A percentile compares a stretch with the other conserved stretches of the same genome.
Evolutionary conservation across 2,113 vertebrate species (phyloP).

Genomic region (Hippocampus mohnikei): DNA sequence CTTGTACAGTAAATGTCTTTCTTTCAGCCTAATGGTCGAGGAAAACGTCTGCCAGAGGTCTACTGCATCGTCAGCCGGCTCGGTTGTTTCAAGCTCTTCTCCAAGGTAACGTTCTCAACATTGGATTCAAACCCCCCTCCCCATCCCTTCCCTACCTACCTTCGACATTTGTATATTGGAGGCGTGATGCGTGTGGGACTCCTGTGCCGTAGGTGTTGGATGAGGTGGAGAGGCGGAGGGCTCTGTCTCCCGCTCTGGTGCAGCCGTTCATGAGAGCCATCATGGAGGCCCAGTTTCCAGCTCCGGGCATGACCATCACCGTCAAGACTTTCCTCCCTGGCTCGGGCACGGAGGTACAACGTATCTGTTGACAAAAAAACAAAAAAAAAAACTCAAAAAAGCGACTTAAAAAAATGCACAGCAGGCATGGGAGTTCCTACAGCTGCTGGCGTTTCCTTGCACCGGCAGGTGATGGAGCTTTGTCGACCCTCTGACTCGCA

Average conservation of each 20-base stretch:
- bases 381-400: too few relatives aligned
- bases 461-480: constrained; percentile 85
- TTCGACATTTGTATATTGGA: too few relatives aligned
- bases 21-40: constrained; percentile 81
- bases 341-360: constrained; percentile 81
- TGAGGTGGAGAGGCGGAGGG: constrained; percentile 87
- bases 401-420: too few relatives aligned
- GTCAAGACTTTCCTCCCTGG: constrained; percentile 90
- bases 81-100: constrained; percentile 90
- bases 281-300: constrained; percentile 92
- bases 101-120: constrained; percentile 74
- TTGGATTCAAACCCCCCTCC: too few relatives aligned
- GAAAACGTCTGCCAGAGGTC: constrained; percentile 86
- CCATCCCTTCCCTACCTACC: too few relatives aligned
- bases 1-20: not conserved
- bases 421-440: too few relatives aligned
- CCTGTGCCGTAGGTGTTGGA: constrained; percentile 78
- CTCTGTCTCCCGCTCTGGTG: constrained; percentile 86
- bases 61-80: constrained; percentile 91
- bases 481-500: constrained; percentile 86
- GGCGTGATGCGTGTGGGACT: not conserved
- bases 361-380: constrained; percentile 37
- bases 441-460: too few relatives aligned
- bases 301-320: constrained; percentile 82
- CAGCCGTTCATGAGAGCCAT: constrained; percentile 93